Conservation (phyloP, 2,797 vertebrate genomes). For the Melanogrammus aeglefinus region DNA sequence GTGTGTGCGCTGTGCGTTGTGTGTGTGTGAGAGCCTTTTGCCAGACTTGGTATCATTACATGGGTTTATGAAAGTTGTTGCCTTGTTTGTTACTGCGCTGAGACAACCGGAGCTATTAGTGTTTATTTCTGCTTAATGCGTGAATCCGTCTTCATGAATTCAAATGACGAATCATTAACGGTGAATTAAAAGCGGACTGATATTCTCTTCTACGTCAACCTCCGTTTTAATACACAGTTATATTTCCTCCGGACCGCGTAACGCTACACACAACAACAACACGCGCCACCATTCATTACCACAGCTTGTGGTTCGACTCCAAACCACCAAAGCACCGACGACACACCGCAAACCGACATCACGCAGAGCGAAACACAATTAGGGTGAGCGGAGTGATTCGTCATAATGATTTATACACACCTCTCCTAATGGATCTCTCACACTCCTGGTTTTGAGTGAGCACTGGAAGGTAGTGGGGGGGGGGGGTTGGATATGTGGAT, state of each 20-base stretch:
- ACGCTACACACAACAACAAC: neutral
- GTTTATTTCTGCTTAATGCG: no score
- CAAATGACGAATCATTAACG: no score
- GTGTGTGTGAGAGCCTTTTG: neutral
- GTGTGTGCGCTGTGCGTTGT: neutral
- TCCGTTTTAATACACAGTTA: no score
- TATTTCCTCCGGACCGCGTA: no score
- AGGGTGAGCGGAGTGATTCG: constrained; percentile 56
- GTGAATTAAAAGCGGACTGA: no score
- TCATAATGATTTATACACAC: constrained; percentile 68
- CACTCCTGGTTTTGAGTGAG: constrained; percentile 50
- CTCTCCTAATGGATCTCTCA: constrained; percentile 67
- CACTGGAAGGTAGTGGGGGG: constrained; percentile 8
- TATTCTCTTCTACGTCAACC: no score
- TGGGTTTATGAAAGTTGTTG: neutral
- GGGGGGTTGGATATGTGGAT: no score
- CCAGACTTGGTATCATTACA: neutral
- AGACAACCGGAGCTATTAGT: no score
- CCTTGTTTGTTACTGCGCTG: no score
- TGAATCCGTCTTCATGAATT: no score
- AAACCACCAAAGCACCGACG: constrained; percentile 35
- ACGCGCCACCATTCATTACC: constrained; percentile 14
- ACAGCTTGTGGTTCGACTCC: constrained; percentile 24
- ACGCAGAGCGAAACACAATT: constrained; percentile 68
- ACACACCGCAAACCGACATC: constrained; percentile 45